phyloP scores from a whole-genome alignment of 2,888 invertebrate species.

The Synergus umbraculus region DNA sequence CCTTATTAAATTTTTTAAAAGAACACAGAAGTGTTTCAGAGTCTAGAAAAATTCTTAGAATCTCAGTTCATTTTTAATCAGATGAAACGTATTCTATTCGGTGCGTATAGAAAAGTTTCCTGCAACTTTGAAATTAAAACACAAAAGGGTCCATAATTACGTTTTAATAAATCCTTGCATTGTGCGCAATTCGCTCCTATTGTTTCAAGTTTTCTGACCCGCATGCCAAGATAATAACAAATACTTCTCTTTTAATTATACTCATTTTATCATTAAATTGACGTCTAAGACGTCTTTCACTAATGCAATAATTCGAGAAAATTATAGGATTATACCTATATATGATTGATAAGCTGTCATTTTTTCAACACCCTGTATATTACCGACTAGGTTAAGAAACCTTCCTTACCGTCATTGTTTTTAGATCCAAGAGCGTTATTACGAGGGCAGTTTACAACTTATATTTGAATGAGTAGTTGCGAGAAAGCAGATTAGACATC shows the following conservation, averaged over 20 bases:
- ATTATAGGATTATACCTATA: neutral
- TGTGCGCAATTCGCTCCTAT: conserved; percentile 18
- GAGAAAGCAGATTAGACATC: conserved; percentile 21
- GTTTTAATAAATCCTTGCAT: conserved; percentile 26
- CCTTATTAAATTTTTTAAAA: neutral
- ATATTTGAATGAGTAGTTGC: neutral
- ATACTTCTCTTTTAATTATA: conserved; percentile 6
- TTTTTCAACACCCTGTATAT: neutral
- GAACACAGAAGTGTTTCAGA: neutral
- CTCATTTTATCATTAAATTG: conserved; percentile 8
- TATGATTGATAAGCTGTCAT: neutral
- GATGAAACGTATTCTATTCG: neutral
- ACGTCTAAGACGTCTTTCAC: neutral
- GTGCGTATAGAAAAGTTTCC: neutral
- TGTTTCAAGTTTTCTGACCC: conserved; percentile 29
- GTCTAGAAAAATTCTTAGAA: too few relatives aligned
- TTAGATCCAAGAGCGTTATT: neutral
- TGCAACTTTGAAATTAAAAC: conserved; percentile 27
- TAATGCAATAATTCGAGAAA: neutral
- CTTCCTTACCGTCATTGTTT: neutral
- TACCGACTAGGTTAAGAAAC: neutral
- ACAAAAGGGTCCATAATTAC: neutral
- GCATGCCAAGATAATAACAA: conserved; percentile 38
- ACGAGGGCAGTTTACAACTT: neutral
- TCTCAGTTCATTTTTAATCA: neutral